Conservation (phyloP, 2,888 invertebrate genomes). For the Biston stratarius region DNA sequence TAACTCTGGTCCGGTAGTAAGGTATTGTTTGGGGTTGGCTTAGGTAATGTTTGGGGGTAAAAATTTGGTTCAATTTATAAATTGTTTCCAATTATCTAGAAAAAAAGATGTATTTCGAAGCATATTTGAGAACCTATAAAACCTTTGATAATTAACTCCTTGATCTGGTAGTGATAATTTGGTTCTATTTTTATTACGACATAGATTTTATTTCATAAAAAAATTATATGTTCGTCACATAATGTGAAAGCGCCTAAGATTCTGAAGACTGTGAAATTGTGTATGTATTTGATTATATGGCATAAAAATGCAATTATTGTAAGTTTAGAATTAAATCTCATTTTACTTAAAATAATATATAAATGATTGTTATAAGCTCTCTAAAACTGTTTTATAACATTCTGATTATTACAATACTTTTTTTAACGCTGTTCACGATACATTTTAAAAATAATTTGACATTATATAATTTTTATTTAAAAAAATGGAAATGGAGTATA, state of each 20-base stretch:
- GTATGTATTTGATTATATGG: background rate
- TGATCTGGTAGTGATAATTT: too few relatives aligned
- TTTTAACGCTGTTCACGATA: background rate
- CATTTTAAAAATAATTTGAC: background rate
- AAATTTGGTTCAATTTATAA: too few relatives aligned
- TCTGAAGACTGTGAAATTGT: background rate
- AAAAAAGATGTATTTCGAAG: too few relatives aligned
- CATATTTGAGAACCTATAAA: too few relatives aligned
- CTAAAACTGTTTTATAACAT: background rate
- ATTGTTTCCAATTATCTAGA: too few relatives aligned
- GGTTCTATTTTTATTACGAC: too few relatives aligned
- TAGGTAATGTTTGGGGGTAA: too few relatives aligned
- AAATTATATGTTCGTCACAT: background rate
- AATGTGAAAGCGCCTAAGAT: background rate
- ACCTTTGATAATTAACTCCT: too few relatives aligned
- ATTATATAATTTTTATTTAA: too few relatives aligned
- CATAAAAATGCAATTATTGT: background rate
- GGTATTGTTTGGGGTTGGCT: too few relatives aligned
- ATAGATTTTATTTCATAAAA: too few relatives aligned
- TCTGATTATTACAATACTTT: background rate
- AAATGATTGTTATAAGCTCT: background rate
- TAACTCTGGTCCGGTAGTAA: too few relatives aligned
- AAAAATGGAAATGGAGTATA: background rate
- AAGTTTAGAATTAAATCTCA: background rate
- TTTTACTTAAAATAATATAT: conserved; percentile 1